Base-by-base conservation (phyloP, 2,113 vertebrate species). In the Trematomus loennbergii region DNA sequence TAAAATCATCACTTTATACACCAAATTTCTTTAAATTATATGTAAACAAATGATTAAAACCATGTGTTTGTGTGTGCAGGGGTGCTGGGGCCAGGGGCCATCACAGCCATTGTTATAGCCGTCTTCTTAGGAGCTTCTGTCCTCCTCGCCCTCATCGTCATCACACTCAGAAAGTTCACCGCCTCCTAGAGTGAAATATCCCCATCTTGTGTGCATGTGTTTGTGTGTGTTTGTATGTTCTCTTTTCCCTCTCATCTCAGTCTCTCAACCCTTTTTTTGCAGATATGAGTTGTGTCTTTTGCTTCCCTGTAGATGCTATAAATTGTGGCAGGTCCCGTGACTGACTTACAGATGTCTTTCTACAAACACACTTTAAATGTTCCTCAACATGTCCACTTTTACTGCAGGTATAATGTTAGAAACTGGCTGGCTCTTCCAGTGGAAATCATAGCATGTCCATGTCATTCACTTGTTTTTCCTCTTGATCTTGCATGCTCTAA, bases 31-130 rank as follows among this genome's bases (percentile, higher is more conserved):
- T 10, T 52, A 15, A 15, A 1, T 36, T 5, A 2, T 17, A 33
- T 57, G 9, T 29, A 8, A 49, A 58, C 17, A 20, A 12, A 9
- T 72, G 0, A 58, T 50, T 40, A 1, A 75, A 17, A 17, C 33
- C 40, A 3, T 88, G 16, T 90, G 49, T 90, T 10, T 79, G 33
- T 69, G 6, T 76, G 22, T 75, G 16, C 91, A 99, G 98, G 95
- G 50, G 94, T 95, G 0, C 93, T 99, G 89, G 97, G 98, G 33
- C 97, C 97, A 0, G 97, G 98, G 45, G 97, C 97, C 81, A 97
- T 98, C 4, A 96, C 97, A n/a, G 97, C 97, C 92, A 97, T 99
- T 13, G 97, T 98, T 79, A 97, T 99, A 1, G 97, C 98, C 0
- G 97, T 97, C 78, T 96, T 98, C 86, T 95, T 99, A 83, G 98